These are phyloP conservation scores for Chloebia gouldiae DNA, from an alignment of 2,113 vertebrate species.

Conservation along the genomic window DNA sequence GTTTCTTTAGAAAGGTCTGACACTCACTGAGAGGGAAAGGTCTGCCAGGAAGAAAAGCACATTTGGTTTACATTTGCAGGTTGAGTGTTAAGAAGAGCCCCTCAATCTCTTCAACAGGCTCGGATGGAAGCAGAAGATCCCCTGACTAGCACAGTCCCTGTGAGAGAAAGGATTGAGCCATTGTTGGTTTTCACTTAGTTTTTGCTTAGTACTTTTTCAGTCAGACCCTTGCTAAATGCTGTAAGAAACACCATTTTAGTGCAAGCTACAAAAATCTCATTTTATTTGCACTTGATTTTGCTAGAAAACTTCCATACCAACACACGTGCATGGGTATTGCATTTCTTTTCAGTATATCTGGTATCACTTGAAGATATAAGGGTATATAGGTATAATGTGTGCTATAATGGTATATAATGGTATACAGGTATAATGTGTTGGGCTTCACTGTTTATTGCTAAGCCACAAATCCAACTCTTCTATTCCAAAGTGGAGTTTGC, in stretches of 20 bases:
- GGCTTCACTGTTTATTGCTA: background rate
- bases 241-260: background rate
- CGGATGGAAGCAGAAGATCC: background rate
- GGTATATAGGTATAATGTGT: no score
- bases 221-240: background rate
- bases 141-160: background rate
- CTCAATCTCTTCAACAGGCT: background rate
- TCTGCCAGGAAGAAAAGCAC: background rate
- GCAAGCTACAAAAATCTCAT: background rate
- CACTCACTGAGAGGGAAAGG: background rate
- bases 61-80: background rate
- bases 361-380: background rate
- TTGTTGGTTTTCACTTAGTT: background rate
- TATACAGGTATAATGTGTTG: background rate
- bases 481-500: background rate
- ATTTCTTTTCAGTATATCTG: background rate
- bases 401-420: no score
- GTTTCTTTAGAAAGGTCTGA: background rate
- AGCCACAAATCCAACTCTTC: background rate
- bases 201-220: background rate
- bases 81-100: background rate
- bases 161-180: background rate
- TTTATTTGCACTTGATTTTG: background rate
- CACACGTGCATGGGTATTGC: background rate
- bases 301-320: background rate